Base-by-base conservation (phyloP, 1,140 invertebrate genomes). In the Diachasmimorpha longicaudata region DNA sequence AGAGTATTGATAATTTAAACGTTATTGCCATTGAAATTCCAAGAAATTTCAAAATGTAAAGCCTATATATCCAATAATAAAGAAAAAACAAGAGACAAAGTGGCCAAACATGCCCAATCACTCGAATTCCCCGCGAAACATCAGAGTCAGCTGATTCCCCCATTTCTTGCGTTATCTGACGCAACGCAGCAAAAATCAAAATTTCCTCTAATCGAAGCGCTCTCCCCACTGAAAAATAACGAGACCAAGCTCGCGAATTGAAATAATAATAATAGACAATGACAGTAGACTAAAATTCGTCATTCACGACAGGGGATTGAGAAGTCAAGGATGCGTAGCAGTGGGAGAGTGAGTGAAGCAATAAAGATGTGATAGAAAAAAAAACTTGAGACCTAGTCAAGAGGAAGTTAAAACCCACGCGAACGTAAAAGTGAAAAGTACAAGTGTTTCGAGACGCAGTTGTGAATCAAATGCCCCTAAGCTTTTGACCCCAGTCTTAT, bases 311-410 rank as follows among this genome's bases (percentile, higher is more conserved):
- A 19, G 19, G 48, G 8, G 48, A n/a, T 6, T 19, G 48, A 19
- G 19, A 55, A 55, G 48, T 19, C 2, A 31, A 31, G 2, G 48
- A 10, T 16, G 48, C 8, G 9, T 16, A 19, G 14, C 9, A 55
- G n/a, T n/a, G 48, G 14, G 48, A n/a, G 48, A 55, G 48, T 55
- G 31, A 23, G 14, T 6, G 37, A 37, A 46, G 25, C 16, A 48
- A 70, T 13, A 39, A 36, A 21, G 10, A 25, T 55, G 39, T n/a
- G 14, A 72, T 23, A 36, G 39, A 23, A 31, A 31, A 31, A 31
- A n/a, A 67, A 74, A 78, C 52, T 25, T n/a, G 39, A 80, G 31
- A 70, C 71, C 72, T 73, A 79, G 69, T 79, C 69, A 6, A 63
- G 74, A 68, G 68, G 52, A 70, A 76, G 46, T 74, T 48, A 14